These are phyloP conservation scores for Macrobrachium nipponense DNA, from an alignment of 1,140 invertebrate species.

Conservation along the genomic window DNA sequence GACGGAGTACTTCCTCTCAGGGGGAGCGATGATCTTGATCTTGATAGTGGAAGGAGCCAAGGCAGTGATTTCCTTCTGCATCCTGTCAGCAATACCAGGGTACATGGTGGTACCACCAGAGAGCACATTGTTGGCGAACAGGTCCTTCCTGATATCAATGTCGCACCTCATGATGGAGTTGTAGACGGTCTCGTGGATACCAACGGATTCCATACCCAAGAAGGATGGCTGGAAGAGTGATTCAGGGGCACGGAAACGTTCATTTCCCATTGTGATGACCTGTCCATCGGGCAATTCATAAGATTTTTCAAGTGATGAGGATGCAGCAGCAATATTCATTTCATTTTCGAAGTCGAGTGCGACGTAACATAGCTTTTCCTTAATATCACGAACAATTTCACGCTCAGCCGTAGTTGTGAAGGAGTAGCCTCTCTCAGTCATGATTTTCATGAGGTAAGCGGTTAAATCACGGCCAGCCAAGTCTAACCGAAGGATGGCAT, in stretches of 20 bases:
- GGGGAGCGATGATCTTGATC: too few relatives aligned
- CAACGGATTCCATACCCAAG: too few relatives aligned
- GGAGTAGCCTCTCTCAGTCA: conserved; percentile 69
- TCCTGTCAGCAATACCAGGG: too few relatives aligned
- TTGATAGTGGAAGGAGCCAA: too few relatives aligned
- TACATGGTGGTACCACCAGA: too few relatives aligned
- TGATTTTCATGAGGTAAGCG: conserved; percentile 73
- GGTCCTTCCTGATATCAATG: too few relatives aligned
- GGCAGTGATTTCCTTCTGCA: too few relatives aligned
- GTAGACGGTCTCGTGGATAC: too few relatives aligned
- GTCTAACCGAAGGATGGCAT: conserved; percentile 50
- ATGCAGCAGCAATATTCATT: conserved; percentile 50
- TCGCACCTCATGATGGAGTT: too few relatives aligned
- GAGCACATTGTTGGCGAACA: too few relatives aligned
- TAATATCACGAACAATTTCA: conserved; percentile 84
- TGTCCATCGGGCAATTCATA: conserved; percentile 47
- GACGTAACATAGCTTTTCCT: conserved; percentile 72
- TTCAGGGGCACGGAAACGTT: conserved; percentile 1
- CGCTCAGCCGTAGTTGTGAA: conserved; percentile 67
- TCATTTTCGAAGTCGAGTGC: conserved; percentile 47
- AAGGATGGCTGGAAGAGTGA: too few relatives aligned
- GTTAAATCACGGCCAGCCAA: conserved; percentile 72
- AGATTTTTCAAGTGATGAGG: conserved; percentile 41
- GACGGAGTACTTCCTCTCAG: too few relatives aligned
- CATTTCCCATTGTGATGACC: conserved; percentile 33